phyloP scores from a whole-genome alignment of 2,797 vertebrate genomes.

The Chrosomus eos region DNA sequence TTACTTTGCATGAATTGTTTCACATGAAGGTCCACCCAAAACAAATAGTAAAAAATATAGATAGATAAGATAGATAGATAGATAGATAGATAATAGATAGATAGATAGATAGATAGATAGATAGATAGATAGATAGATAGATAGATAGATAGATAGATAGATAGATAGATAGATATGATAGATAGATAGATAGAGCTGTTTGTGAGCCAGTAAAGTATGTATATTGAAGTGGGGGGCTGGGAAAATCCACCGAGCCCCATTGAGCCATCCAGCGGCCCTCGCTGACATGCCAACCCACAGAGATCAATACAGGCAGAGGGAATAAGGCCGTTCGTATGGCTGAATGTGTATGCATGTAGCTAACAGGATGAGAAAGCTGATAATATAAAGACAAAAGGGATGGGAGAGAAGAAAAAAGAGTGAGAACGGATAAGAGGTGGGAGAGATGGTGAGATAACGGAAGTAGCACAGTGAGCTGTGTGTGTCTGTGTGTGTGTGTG shows the following conservation, averaged over 20 bases:
- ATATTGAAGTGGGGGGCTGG: slow-evolving; percentile 48
- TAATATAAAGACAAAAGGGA: slow-evolving; percentile 18
- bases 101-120: background rate
- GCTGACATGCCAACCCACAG: slow-evolving; percentile 54
- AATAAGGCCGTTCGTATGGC: background rate
- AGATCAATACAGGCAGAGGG: slow-evolving; percentile 56
- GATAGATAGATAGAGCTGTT: slow-evolving; percentile 1
- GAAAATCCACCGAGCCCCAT: slow-evolving; percentile 51
- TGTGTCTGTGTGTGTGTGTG: slow-evolving; percentile 74
- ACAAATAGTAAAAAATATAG: background rate
- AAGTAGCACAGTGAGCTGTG: slow-evolving; percentile 57
- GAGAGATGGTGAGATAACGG: slow-evolving; percentile 38
- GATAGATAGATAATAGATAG: background rate
- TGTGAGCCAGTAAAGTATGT: slow-evolving; percentile 11
- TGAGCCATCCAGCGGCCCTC: slow-evolving; percentile 45
- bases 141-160: background rate
- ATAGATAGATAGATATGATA: background rate
- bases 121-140: background rate
- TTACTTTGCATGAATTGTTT: background rate
- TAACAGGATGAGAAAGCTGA: background rate
- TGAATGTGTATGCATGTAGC: slow-evolving; percentile 5
- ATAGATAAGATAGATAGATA: background rate
- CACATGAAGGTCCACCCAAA: background rate
- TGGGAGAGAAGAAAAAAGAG: slow-evolving; percentile 18
- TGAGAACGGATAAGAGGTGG: slow-evolving; percentile 9